These are phyloP conservation scores for Lutjanus campechanus DNA, from an alignment of 2,797 vertebrate species.

Conservation along the genomic window DNA sequence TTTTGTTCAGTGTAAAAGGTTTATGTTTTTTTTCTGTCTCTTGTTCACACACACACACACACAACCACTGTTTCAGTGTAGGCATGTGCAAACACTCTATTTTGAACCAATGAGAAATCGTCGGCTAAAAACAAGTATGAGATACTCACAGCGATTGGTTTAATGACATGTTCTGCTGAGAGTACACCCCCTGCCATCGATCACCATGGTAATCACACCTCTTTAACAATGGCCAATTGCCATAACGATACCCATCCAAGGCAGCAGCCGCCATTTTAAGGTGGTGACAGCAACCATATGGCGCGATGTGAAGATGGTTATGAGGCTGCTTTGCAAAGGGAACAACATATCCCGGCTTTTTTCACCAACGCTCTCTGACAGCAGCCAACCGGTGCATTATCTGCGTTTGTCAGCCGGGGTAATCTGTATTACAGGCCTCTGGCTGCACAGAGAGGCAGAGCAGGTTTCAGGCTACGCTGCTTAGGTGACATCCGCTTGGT, in stretches of 20 bases:
- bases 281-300: constrained; percentile 52
- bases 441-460: constrained; percentile 34
- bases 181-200: constrained; percentile 15
- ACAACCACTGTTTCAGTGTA: constrained; percentile 14
- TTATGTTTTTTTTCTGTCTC: too few species aligned
- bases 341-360: constrained; percentile 1
- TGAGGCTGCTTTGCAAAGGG: constrained; percentile 9
- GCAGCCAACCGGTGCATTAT: constrained; percentile 23
- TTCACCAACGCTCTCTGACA: constrained; percentile 16
- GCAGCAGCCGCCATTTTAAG: constrained; percentile 55
- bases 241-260: constrained; percentile 34
- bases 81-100: background rate
- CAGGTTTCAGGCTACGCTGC: constrained; percentile 32
- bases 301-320: constrained; percentile 31
- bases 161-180: constrained; percentile 25
- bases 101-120: constrained; percentile 18
- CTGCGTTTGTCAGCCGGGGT: constrained; percentile 39
- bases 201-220: constrained; percentile 47
- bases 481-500: constrained; percentile 21
- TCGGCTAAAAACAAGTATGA: background rate
- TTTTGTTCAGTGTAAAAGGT: too few species aligned
- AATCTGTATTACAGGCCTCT: constrained; percentile 37
- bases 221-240: constrained; percentile 30
- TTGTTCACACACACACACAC: background rate
- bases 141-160: constrained; percentile 20